Conservation (phyloP, 1,140 invertebrate genomes). For the Magallana angulata region DNA sequence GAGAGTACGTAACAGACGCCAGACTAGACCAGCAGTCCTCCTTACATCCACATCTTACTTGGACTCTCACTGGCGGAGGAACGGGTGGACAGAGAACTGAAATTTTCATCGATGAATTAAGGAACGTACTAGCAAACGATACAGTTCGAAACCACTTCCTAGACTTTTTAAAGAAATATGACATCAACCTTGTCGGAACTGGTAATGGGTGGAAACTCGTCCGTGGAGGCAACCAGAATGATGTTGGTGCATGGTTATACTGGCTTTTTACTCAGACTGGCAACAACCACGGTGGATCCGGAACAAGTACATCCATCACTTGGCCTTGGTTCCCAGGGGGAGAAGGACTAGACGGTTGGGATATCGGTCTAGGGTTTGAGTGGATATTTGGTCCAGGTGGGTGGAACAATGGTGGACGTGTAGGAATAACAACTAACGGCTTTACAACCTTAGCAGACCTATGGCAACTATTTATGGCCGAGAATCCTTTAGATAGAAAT, state of each 20-base stretch:
- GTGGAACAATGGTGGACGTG: constrained; percentile 20
- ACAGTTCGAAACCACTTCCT: constrained; percentile 18
- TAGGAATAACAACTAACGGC: constrained; percentile 30
- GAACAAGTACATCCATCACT: not conserved
- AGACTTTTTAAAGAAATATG: not conserved
- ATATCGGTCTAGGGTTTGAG: not conserved
- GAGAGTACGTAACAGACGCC: not conserved
- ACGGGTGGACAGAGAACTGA: not conserved
- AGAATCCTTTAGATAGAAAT: constrained; percentile 30
- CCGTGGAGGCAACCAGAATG: not conserved
- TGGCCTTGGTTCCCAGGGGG: not conserved
- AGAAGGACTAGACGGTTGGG: not conserved
- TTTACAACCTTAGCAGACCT: constrained; percentile 40
- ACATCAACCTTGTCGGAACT: constrained; percentile 13
- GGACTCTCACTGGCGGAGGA: constrained; percentile 1
- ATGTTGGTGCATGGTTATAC: constrained; percentile 33
- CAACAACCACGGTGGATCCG: not conserved
- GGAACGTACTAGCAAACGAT: constrained; percentile 18
- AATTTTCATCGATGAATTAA: constrained; percentile 22
- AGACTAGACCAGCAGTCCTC: constrained; percentile 16
- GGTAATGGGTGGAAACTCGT: constrained; percentile 12
- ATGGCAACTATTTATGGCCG: constrained; percentile 44
- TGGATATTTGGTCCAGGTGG: constrained; percentile 32
- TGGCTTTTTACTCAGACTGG: constrained; percentile 40
- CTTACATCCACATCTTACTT: not conserved